Evolutionary conservation across 2,888 invertebrate species (phyloP).

Genomic region (Lasioglossum zephyrum): DNA sequence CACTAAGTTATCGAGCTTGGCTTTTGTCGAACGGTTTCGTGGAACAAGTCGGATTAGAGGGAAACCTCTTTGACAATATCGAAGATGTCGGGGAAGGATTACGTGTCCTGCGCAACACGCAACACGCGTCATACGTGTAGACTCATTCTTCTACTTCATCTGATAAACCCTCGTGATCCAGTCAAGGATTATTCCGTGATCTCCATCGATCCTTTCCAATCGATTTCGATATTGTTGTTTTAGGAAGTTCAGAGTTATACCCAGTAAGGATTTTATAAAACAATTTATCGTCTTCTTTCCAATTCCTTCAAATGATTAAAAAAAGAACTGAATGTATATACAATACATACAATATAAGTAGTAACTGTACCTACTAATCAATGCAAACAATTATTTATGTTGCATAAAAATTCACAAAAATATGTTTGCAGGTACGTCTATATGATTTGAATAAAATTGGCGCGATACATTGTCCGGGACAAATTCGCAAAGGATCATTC

Average conservation of each 20-base stretch:
- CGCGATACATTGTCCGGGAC: neutral
- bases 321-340: too few relatives aligned
- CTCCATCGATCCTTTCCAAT: neutral
- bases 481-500: neutral
- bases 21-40: slow-evolving; percentile 29
- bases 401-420: neutral
- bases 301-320: too few relatives aligned
- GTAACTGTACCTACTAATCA: too few relatives aligned
- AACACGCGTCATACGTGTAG: slow-evolving; percentile 1
- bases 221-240: neutral
- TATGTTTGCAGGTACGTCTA: neutral
- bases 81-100: slow-evolving; percentile 5
- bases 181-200: neutral
- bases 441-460: neutral
- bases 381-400: neutral
- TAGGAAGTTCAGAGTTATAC: neutral
- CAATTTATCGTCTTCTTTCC: too few relatives aligned
- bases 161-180: neutral
- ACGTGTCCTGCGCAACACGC: slow-evolving; percentile 1
- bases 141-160: slow-evolving; percentile 13
- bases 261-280: too few relatives aligned
- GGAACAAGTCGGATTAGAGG: slow-evolving; percentile 35
- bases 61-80: neutral
- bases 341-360: too few relatives aligned
- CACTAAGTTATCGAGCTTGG: slow-evolving; percentile 35